Conservation (phyloP, 2,113 vertebrate species). For the Dinomys branickii region DNA sequence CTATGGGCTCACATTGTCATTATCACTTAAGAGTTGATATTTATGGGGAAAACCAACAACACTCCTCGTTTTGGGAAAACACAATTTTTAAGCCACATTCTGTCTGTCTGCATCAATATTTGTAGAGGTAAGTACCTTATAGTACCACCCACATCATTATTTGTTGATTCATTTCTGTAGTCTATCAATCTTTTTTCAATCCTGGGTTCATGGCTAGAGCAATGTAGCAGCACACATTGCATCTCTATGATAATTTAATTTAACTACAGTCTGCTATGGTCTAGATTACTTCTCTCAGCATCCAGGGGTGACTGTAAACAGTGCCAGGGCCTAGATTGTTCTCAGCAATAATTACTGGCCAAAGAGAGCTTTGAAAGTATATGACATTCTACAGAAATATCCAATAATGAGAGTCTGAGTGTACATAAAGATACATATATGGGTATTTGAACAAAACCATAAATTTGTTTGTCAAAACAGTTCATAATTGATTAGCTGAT, state of each 20-base stretch:
- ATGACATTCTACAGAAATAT: slow-evolving; percentile 64
- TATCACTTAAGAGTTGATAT: slow-evolving; percentile 24
- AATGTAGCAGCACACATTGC: slow-evolving; percentile 43
- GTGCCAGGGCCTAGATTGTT: slow-evolving; percentile 62
- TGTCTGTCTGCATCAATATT: slow-evolving; percentile 63
- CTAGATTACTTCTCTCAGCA: slow-evolving; percentile 75
- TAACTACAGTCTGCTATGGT: slow-evolving; percentile 63
- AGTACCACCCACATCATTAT: slow-evolving; percentile 73
- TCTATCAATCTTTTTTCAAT: slow-evolving; percentile 80
- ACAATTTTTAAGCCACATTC: slow-evolving; percentile 57
- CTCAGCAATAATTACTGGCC: slow-evolving; percentile 76
- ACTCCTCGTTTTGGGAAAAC: slow-evolving; percentile 5
- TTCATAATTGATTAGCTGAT: slow-evolving; percentile 62
- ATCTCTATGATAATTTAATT: slow-evolving; percentile 81
- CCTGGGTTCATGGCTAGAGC: slow-evolving; percentile 51
- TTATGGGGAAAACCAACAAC: slow-evolving; percentile 9
- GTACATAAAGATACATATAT: slow-evolving; percentile 10
- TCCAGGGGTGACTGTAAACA: slow-evolving; percentile 67
- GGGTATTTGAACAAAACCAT: slow-evolving; percentile 62
- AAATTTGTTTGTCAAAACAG: slow-evolving; percentile 72
- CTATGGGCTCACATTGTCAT: not conserved
- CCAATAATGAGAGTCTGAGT: slow-evolving; percentile 25
- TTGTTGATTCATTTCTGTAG: slow-evolving; percentile 68
- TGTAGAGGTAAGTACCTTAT: slow-evolving; percentile 51
- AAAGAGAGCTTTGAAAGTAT: slow-evolving; percentile 64